Evolutionary conservation across 35 echinoderm and acorn worm species (phyloP), one percentile per base, ranked within the genome.

Genomic region (Nesometra sesokonis): DNA sequence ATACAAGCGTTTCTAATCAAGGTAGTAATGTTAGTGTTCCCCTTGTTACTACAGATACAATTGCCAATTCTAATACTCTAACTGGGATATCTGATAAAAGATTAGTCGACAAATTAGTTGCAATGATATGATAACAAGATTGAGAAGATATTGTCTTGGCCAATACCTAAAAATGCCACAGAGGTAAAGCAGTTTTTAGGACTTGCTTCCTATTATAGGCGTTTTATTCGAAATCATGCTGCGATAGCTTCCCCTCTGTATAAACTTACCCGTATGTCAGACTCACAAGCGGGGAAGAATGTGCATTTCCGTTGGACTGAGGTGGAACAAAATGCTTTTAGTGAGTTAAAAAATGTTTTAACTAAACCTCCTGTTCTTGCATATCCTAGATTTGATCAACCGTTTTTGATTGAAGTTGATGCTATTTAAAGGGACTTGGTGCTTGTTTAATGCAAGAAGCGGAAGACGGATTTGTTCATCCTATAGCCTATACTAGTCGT

Each of bases 401-500:
- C 32, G 33, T 80, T 43, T 76, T 29, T 81, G 17, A 34, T 33
- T 33, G 77, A 30, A 67, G 52, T 76, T 31, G 33, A 82, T 47
- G 78, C 87, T 31, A 79, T 82, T 11, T 82, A 0, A 57, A 88
- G 87, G 87, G 80, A 31, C 32, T 88, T 5, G 87, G 30, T 29
- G 87, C 79, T 29, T 47, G 31, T 33, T 76, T 83, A 38, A 7
- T 35, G 35, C 46, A 82, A 15, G 39, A 32, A 36, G 32, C 31
- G 35, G n/a, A n/a, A n/a, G n/a, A n/a, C n/a, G 37, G 83, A 17
- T 21, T 57, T 13, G 7, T n/a, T 47, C 87, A 81, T 35, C 87
- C 87, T 29, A 57, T 89, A 32, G 88, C 81, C 0, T 89, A 84
- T 77, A 80, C 80, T 34, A 89, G 88, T 89, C n/a, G 33, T 30